Evolutionary conservation across 2,888 invertebrate species (phyloP), one percentile per base, ranked within the genome.

Genomic region (Megaustenia siamemsis): DNA sequence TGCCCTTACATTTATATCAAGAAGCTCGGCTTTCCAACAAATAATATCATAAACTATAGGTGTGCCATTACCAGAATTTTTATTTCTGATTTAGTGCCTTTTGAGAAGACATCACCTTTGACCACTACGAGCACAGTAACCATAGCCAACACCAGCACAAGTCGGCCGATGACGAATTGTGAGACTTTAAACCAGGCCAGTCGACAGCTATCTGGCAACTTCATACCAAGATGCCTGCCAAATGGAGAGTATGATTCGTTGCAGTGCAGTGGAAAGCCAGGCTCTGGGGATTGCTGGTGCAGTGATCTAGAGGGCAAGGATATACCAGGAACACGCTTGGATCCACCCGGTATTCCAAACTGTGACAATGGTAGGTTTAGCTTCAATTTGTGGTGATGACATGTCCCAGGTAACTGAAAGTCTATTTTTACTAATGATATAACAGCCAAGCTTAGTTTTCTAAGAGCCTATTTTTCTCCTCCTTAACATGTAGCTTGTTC

Each of bases 231-330:
- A 10, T 92, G 92, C 83, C 88, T 89, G 12, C 49, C 53, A 0
- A 86, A 87, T 63, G 92, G 92, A 0, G 88, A 88, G 32, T 92
- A 88, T 83, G 87, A 89, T 66, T 86, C 87, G 35, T 86, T 87
- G 49, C 92, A 92, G 88, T 92, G 92, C 83, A 88, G 85, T 6
- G 87, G 86, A 2, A 87, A 88, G 35, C 84, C 73, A 12, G 85
- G 83, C 12, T 86, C 63, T 0, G 88, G 87, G 28, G 80, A 86
- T 35, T 92, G 92, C 77, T 92, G 90, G 90, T 92, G 92, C 81
- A 90, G 89, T 1, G 89, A 91, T 60, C 86, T 86, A 3, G 79
- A 86, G 15, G 91, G 91, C 1, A 81, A 73, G 28, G 89, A 89
- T 35, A 90, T 92, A 38, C 82, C 87, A 0, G 91, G 91, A 24